Evolutionary conservation across 2,888 invertebrate genomes (phyloP), one percentile per base, ranked within the genome.

Genomic region (Myopa testacea): DNA sequence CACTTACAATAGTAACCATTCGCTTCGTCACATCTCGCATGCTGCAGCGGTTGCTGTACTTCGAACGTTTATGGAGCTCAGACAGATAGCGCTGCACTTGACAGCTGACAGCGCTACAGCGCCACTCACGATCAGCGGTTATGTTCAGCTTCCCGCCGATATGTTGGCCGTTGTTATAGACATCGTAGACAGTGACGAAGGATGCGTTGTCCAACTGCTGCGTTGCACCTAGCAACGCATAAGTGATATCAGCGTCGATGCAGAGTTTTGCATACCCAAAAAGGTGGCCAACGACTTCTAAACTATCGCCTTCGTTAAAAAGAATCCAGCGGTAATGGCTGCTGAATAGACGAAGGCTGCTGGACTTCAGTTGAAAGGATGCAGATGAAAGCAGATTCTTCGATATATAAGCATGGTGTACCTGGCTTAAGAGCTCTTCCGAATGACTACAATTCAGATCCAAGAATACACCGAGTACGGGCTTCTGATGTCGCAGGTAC

Each of bases 111-210:
- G 3, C 67, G 79, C 78, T 81, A 78, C 88, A 88, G 4, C 72
- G 76, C 1, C 87, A 50, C 77, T 82, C 82, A 78, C 83, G 84
- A 78, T 88, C 86, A 2, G 84, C 63, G 0, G 88, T 88, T 40
- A 88, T 82, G 78, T 89, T 89, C 0, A 90, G 78, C 40, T 82
- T 78, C 0, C 88, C 89, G 16, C 89, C 89, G 71, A 87, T 74
- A 50, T 82, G 82, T 55, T 83, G 84, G 1, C 89, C 90, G 60
- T 86, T 86, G 65, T 89, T 88, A 77, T 88, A 90, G 10, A 88
- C 84, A 82, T 89, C 90, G 68, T 85, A 87, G 3, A 89, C 90
- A 52, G 85, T 86, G 65, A 88, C 88, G 78, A 88, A 90, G 10
- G 71, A 84, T 78, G 45, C 82, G 84, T 40, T 14, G 45, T 38